phyloP scores from a whole-genome alignment of 2,888 invertebrate genomes.

The Oxystoma pomonae region DNA sequence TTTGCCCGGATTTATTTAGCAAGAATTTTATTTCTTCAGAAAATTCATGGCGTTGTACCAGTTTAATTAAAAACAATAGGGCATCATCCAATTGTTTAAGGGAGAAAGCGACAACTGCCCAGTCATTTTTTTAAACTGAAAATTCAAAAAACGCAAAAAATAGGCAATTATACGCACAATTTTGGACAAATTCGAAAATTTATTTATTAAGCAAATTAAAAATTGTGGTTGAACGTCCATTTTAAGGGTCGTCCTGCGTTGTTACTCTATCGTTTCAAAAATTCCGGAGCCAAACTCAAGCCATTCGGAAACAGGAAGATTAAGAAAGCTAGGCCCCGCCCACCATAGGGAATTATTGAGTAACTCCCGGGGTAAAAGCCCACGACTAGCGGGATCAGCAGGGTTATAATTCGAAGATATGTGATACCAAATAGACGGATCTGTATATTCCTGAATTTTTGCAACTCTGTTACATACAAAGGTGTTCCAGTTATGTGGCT shows the following conservation, averaged over 20 bases:
- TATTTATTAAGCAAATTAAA: not conserved
- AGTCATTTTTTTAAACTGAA: not conserved
- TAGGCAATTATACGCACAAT: not conserved
- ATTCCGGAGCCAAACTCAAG: not conserved
- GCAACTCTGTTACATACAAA: not conserved
- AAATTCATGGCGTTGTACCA: not conserved
- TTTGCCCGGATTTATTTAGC: not conserved
- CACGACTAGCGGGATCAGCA: not conserved
- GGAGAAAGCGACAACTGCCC: not conserved
- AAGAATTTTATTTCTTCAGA: not conserved
- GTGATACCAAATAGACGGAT: not conserved
- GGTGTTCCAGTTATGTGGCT: not conserved
- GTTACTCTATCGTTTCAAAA: too few species aligned
- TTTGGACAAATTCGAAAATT: not conserved
- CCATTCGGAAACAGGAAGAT: too few species aligned
- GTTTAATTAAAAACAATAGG: not conserved
- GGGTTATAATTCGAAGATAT: not conserved
- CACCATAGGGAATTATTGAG: too few species aligned
- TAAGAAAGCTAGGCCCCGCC: too few species aligned
- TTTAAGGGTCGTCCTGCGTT: too few species aligned
- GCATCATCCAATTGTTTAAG: not conserved
- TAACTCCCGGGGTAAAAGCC: too few species aligned
- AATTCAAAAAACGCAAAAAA: not conserved
- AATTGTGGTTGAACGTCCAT: too few species aligned
- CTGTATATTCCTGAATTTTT: not conserved